Evolutionary conservation across 2,888 invertebrate genomes (phyloP), one percentile per base, ranked within the genome.

Genomic region (Hesperia comma): DNA sequence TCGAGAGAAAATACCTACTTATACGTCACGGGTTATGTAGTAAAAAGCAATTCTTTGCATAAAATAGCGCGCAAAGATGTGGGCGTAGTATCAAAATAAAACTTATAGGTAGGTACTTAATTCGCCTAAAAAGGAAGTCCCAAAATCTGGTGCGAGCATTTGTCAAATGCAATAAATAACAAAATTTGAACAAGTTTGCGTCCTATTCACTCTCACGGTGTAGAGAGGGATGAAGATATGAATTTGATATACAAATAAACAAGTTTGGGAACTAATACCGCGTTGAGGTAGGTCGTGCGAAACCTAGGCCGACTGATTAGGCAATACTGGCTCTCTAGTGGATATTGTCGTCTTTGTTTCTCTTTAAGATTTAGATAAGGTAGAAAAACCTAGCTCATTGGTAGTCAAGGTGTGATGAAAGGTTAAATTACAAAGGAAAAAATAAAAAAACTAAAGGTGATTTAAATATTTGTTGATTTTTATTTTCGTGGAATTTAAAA

Each of bases 231-330:
- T 19, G n/a, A 7, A 51, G 5, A 32, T 10, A 61, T n/a, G 26
- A 60, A 14, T 61, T 37, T 46, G 53, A 33, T 54, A n/a, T 5
- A 62, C 17, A 54, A 60, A 56, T 14, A 57, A 63, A 51, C 57
- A 46, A 51, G 57, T 63, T 63, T 63, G 26, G 12, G 49, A 63
- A 51, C 49, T 63, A 57, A 63, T 26, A 51, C 17, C 4, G 19
- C 57, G 40, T 63, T 63, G 57, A 57, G 63, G 57, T 57, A 63
- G 63, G 63, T 63, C 56, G 46, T 19, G 19, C 21, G 46, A 37
- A n/a, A 56, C 56, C 56, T 56, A 57, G 37, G 37, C n/a, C 40
- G 63, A 63, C 46, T 55, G n/a, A 63, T 41, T 15, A 26, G 26
- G 26, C 26, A 26, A 26, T 26, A 5, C 3, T 26, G 26, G 26